Percentiles rank a stretch among this genome's conserved stretches.
Evolutionary conservation across 2,888 invertebrate genomes (phyloP).

Genomic region (Mimachlamys varia): DNA sequence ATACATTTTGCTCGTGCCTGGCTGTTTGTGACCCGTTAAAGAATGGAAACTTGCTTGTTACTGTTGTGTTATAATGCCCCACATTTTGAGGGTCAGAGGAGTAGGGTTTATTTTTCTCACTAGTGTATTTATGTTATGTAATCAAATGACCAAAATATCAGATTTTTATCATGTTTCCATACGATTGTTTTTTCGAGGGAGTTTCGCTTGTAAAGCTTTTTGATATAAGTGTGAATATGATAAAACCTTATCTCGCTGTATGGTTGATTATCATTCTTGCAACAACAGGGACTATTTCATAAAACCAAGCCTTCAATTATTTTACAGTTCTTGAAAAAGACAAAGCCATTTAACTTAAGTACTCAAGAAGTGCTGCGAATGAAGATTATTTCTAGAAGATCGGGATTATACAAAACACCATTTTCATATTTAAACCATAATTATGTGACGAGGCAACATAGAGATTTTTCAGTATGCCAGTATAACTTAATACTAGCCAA

Average conservation of each 20-base stretch:
- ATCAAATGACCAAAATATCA: neutral
- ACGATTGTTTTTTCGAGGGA: neutral
- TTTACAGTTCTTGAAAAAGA: too few species aligned
- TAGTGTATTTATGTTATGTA: neutral
- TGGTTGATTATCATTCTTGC: neutral
- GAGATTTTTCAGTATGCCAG: neutral
- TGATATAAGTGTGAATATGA: constrained; percentile 14
- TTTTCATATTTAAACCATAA: constrained; percentile 4
- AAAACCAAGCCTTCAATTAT: neutral
- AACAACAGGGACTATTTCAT: neutral
- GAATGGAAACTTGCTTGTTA: neutral
- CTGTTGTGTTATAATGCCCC: neutral
- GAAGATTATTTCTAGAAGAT: neutral
- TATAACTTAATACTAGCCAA: neutral
- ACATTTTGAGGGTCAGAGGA: neutral
- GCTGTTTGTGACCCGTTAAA: neutral
- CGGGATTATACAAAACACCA: neutral
- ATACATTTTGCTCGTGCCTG: neutral
- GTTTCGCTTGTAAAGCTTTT: constrained; percentile 1
- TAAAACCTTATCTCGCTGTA: neutral
- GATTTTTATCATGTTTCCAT: constrained; percentile 29
- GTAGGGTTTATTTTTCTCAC: constrained; percentile 32
- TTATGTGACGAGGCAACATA: neutral
- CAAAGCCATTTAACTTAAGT: neutral
- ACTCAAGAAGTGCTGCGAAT: neutral